Evolutionary conservation across 2,113 vertebrate genomes (phyloP), one percentile per base, ranked within the genome.

Genomic region (Ceratotherium simum): DNA sequence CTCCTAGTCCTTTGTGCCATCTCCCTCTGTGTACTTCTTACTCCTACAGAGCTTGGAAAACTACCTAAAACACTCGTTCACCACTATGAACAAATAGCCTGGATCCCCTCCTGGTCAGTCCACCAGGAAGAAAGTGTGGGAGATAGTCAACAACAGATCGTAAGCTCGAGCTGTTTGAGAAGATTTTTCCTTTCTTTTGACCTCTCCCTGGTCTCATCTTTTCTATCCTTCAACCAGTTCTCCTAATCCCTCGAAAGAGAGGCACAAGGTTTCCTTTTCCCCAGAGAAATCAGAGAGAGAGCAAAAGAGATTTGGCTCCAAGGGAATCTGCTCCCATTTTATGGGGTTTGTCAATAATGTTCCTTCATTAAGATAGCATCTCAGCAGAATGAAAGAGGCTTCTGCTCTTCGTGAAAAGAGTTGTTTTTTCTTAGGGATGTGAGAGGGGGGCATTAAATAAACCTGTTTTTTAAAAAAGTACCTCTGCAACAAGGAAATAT

Each of bases 401-500:
- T 97, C 46, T 4, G 60, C 96, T 95, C 58, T 97, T 87, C 8
- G 20, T 14, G 14, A 91, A 91, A 93, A 95, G 95, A 92, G 86
- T 90, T 96, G 90, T 88, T 98, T 96, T 97, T 97, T 94, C 96
- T 97, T 93, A 90, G 82, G 70, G 67, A 54, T 76, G 48, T 93
- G 18, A 39, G 2, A 36, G 46, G 89, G 95, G 96, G 94, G 96
- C 87, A 98, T 98, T 97, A 98, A 98, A 98, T 98, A 98, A 98
- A 98, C 97, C 98, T 98, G 97, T 95, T 98, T 98, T 98, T 98
- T 80, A 56, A 84, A 96, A 97, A 98, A 97, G 97, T 96, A 96
- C 97, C 98, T 98, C 98, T 95, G 97, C 96, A 98, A 96, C 94
- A 95, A 98, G 98, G 98, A 98, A 98, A 97, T 98, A 96, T 98